phyloP scores from a whole-genome alignment of 2,797 vertebrate genomes.

The Channallabes apus region DNA sequence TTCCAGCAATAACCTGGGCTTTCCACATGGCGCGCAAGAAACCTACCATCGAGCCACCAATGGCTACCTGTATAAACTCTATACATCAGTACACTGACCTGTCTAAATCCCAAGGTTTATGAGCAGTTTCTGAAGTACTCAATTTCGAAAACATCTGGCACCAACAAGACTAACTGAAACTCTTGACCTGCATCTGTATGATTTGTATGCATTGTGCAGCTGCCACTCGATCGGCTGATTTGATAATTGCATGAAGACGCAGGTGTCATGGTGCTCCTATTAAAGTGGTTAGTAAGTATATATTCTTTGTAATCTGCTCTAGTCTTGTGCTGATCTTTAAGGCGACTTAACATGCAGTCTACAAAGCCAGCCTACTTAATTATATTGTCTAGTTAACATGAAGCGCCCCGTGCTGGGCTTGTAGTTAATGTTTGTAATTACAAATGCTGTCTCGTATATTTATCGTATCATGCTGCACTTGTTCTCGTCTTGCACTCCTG shows the following conservation, averaged over 20 bases:
- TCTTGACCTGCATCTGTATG: neutral
- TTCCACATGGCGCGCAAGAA: no score
- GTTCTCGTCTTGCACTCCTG: neutral
- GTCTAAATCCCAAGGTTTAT: neutral
- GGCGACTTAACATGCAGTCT: neutral
- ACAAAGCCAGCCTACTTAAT: neutral
- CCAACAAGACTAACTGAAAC: neutral
- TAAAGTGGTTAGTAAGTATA: neutral
- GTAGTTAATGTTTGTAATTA: slow-evolving; percentile 14
- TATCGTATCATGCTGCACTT: neutral
- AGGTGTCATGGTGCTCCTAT: neutral
- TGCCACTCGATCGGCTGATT: neutral
- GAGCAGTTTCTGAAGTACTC: neutral
- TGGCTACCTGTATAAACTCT: neutral
- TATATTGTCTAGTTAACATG: neutral
- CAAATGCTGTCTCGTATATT: neutral
- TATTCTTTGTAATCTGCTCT: neutral
- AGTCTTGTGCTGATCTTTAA: neutral
- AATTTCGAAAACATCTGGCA: neutral
- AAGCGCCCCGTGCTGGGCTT: neutral
- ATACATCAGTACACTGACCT: no score
- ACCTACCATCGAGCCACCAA: no score
- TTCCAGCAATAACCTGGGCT: no score
- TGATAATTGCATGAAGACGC: neutral
- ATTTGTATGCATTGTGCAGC: neutral